A percentile compares a stretch with the other conserved stretches of the same genome.
Evolutionary conservation across 2,797 vertebrate species (phyloP).

Genomic region (Poeciliopsis gracilis): DNA sequence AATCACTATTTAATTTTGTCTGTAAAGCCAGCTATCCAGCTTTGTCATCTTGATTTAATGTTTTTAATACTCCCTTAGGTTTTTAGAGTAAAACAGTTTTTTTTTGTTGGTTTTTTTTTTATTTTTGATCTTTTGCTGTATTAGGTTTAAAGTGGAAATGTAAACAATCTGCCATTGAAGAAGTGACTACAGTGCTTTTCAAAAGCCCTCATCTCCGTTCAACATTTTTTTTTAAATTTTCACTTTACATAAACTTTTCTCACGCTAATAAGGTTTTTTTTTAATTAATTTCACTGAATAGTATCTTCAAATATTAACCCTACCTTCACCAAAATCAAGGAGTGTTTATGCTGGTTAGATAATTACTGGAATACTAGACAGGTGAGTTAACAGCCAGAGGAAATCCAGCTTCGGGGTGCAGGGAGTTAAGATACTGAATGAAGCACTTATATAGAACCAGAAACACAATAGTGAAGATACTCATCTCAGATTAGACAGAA

Average conservation of each 20-base stretch:
- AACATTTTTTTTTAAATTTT: background rate
- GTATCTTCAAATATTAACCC: background rate
- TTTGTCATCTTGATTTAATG: conserved; percentile 31
- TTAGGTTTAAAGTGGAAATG: background rate
- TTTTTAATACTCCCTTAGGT: conserved; percentile 4
- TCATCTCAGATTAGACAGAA: too few species aligned
- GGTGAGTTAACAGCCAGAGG: background rate
- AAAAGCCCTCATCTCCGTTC: background rate
- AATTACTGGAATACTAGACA: background rate
- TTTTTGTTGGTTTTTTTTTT: background rate
- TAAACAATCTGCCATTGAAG: background rate
- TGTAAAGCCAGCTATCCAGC: conserved; percentile 30
- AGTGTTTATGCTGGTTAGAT: background rate
- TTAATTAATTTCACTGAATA: background rate
- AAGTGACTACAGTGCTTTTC: background rate
- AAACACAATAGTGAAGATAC: too few species aligned
- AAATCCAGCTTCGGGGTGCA: background rate
- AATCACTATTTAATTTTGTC: conserved; percentile 51
- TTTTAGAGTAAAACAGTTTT: background rate
- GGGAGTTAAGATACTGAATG: background rate
- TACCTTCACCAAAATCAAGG: background rate
- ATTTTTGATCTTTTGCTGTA: background rate
- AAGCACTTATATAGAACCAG: too few species aligned
- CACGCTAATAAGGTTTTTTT: too few species aligned
- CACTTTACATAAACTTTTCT: background rate